Percentiles rank a stretch among this genome's conserved stretches.
Conservation (phyloP, 2,113 vertebrate genomes). For the Dasyprocta punctata region DNA sequence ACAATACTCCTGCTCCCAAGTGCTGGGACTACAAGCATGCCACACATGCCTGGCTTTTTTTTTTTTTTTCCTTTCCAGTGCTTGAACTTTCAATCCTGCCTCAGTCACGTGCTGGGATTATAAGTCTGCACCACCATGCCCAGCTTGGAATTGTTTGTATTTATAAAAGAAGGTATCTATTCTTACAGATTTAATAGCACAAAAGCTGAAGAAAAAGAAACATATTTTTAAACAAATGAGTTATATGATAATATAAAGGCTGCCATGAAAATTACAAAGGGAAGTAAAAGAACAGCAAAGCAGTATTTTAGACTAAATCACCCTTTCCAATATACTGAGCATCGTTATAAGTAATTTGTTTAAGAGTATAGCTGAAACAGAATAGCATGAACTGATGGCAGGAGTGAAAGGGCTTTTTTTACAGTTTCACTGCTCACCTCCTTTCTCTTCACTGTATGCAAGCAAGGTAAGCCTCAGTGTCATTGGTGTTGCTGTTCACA, state of each 20-base stretch:
- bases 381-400: not conserved
- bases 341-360: not conserved
- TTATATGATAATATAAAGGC: slow-evolving; percentile 20
- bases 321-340: not conserved
- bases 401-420: not conserved
- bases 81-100: not conserved
- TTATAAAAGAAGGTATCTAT: not conserved
- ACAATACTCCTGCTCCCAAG: not conserved
- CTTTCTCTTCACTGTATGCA: not conserved
- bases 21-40: not conserved
- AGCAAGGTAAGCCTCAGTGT: not conserved
- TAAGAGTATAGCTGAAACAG: not conserved
- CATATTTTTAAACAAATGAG: not conserved
- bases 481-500: slow-evolving; percentile 11
- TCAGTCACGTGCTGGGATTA: not conserved
- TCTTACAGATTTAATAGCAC: not conserved
- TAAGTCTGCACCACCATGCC: not conserved
- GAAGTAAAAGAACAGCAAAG: not conserved
- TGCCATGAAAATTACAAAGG: not conserved
- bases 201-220: slow-evolving; percentile 18
- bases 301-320: slow-evolving; percentile 25
- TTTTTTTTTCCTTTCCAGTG: too few species aligned
- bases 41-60: too few species aligned
- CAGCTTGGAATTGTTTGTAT: not conserved
- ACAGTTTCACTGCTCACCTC: not conserved